Evolutionary conservation across 2,888 invertebrate genomes (phyloP), one percentile per base, ranked within the genome.

Genomic region (Camponotus fellah): DNA sequence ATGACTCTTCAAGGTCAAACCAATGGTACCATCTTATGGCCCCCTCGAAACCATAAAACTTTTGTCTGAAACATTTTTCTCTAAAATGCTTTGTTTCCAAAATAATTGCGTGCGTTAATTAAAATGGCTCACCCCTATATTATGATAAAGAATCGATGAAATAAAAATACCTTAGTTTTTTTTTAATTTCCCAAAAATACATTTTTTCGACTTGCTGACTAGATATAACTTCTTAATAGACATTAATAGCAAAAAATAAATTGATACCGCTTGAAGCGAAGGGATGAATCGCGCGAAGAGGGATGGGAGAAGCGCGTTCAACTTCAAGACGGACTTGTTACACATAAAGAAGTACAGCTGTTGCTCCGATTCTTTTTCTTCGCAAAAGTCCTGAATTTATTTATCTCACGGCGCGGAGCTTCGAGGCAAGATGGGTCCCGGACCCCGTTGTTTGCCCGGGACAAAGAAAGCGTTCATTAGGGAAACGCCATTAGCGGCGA

Each of bases 381-480:
- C 80, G 68, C 62, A 82, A 85, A 86, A 84, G 86, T 81, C 83
- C 84, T 65, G 84, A 86, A 87, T 88, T 90, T 89, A 89, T 90
- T 90, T 90, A 89, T 89, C 89, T 83, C 86, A 82, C 82, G 85
- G 72, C 71, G 65, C 77, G 74, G n/a, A 53, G 85, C 85, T 84
- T 86, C 86, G 84, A 86, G 86, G 81, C 84, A 87, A 91, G 88
- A 87, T 87, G 87, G 89, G 86, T 89, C 88, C 87, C 82, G 91
- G 89, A 87, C 89, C 85, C 84, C 86, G 91, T 90, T 93, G 92
- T 93, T 93, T 92, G 92, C 89, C 87, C 91, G 89, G 92, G 92
- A 92, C 93, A 93, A 93, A 93, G 93, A 93, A 93, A 93, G 91
- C 92, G 91, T 93, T 93, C 93, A 93, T 93, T 93, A 93, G 92